Percentiles rank a stretch among this genome's conserved stretches.
phyloP scores from a whole-genome alignment of 2,113 vertebrate genomes.

The Marmota monax region DNA sequence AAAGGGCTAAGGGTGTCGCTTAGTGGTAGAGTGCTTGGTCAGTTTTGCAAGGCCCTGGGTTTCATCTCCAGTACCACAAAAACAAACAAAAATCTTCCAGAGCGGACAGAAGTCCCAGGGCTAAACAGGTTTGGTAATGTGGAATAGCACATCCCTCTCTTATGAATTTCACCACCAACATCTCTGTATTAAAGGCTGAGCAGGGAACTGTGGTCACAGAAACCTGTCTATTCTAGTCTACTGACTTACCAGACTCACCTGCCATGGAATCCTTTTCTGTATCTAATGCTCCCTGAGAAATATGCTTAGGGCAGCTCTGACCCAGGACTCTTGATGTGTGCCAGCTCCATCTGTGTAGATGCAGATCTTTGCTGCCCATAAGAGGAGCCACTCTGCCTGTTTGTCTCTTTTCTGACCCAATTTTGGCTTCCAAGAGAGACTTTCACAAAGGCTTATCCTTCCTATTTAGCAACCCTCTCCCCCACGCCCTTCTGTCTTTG shows the following conservation, averaged over 20 bases:
- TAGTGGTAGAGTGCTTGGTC: too few relatives aligned
- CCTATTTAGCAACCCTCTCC: not conserved
- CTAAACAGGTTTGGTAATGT: not conserved
- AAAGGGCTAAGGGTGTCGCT: too few relatives aligned
- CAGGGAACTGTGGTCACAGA: not conserved
- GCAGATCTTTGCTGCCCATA: not conserved
- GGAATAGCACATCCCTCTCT: not conserved
- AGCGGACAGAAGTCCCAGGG: not conserved
- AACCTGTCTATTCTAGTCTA: not conserved
- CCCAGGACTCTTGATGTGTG: not conserved
- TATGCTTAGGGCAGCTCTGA: not conserved
- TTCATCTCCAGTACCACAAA: too few relatives aligned
- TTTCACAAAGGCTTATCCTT: not conserved
- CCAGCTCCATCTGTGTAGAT: not conserved
- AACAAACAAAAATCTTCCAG: not conserved
- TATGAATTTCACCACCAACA: not conserved
- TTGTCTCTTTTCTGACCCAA: not conserved
- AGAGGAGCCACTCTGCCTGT: not conserved
- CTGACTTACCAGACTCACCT: fast-evolving
- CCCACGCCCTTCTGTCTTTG: not conserved
- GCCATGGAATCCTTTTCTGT: not conserved
- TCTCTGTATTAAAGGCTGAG: not conserved
- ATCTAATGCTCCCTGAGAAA: not conserved
- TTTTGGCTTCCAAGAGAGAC: not conserved
- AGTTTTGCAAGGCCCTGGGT: too few relatives aligned